Conservation (phyloP, 1,140 invertebrate genomes). For the Monomorium pharaonis region DNA sequence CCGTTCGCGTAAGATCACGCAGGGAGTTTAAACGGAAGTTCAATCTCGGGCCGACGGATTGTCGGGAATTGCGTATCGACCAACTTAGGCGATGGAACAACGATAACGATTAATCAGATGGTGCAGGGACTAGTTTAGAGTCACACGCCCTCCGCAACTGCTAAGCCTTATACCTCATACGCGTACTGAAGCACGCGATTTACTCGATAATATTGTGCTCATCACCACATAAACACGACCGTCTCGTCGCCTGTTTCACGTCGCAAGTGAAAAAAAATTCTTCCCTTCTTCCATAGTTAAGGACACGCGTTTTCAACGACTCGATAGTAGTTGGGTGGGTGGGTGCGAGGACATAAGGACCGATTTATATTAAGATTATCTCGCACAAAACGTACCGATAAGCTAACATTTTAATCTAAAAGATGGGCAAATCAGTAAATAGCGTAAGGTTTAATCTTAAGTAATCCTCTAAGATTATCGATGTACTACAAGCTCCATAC, state of each 20-base stretch:
- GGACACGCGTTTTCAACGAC: background rate
- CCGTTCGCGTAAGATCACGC: conserved; percentile 27
- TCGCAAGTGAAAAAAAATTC: conserved; percentile 1
- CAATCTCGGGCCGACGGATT: conserved; percentile 1
- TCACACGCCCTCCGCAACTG: background rate
- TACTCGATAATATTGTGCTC: no score
- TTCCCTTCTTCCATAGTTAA: background rate
- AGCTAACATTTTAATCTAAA: conserved; percentile 12
- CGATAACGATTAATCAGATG: conserved; percentile 13
- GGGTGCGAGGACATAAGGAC: conserved; percentile 26
- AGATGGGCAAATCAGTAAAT: background rate
- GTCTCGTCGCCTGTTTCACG: no score
- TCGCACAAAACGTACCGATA: conserved; percentile 43
- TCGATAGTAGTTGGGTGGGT: background rate
- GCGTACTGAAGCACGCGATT: background rate
- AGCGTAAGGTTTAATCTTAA: background rate
- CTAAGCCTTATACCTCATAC: background rate
- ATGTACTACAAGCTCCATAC: background rate
- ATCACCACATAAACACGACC: no score
- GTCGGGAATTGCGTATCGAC: conserved; percentile 28
- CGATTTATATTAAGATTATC: conserved; percentile 46
- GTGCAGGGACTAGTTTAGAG: conserved; percentile 39
- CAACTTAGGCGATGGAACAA: conserved; percentile 26
- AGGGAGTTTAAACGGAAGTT: background rate
- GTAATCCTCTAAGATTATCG: background rate